Conservation (phyloP, 2,888 invertebrate genomes). For the Physocephala rufipes region DNA sequence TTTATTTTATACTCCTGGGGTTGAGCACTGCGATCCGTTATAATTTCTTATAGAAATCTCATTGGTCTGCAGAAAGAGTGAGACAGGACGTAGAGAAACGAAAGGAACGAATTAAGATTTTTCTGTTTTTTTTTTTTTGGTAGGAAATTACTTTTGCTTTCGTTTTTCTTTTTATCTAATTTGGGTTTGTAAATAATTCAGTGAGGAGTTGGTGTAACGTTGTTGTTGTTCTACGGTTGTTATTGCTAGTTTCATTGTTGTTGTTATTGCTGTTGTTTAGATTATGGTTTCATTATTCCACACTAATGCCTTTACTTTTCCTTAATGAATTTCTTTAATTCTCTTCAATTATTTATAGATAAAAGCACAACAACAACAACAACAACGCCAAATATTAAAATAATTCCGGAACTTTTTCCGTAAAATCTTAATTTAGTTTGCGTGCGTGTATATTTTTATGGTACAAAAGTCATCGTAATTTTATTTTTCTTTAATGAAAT, state of each 20-base stretch:
- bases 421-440: too few relatives aligned
- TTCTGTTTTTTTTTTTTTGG: too few relatives aligned
- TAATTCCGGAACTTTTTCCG: too few relatives aligned
- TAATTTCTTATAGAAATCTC: too few relatives aligned
- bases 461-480: too few relatives aligned
- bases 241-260: constrained; percentile 1
- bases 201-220: background rate
- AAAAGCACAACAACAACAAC: background rate
- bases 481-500: too few relatives aligned
- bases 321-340: background rate
- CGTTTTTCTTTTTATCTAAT: constrained; percentile 7
- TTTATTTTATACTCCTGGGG: too few relatives aligned
- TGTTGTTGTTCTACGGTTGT: background rate
- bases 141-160: background rate
- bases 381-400: background rate
- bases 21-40: too few relatives aligned
- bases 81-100: background rate
- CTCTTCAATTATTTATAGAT: background rate
- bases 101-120: background rate
- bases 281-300: background rate
- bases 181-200: background rate
- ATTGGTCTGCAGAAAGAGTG: too few relatives aligned
- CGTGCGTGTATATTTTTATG: too few relatives aligned
- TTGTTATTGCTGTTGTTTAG: background rate
- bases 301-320: background rate